Evolutionary conservation across 2,888 invertebrate species (phyloP).

Genomic region (Cataglyphis livida): DNA sequence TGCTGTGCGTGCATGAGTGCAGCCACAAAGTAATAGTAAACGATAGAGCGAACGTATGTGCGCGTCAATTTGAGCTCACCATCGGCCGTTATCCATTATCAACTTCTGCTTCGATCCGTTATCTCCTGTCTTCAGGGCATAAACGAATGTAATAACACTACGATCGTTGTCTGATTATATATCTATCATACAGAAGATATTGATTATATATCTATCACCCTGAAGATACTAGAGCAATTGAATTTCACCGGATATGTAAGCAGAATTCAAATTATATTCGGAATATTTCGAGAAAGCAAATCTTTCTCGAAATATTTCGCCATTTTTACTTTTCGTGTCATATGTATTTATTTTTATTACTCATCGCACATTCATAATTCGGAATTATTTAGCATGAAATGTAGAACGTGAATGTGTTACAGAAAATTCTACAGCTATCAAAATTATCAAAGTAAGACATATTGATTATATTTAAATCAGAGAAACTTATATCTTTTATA

Average conservation of each 20-base stretch:
- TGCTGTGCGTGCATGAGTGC: constrained; percentile 6
- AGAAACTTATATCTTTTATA: constrained; percentile 19
- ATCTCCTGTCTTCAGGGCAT: constrained; percentile 31
- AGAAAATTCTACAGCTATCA: background rate
- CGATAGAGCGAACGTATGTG: constrained; percentile 40
- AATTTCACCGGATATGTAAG: constrained; percentile 42
- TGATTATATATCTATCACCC: constrained; percentile 15
- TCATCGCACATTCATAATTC: background rate
- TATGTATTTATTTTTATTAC: background rate
- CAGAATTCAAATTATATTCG: background rate
- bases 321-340: constrained; percentile 2
- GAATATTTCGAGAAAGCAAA: background rate
- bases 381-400: background rate
- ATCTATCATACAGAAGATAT: constrained; percentile 7
- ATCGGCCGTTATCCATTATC: constrained; percentile 43
- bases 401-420: background rate
- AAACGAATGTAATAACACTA: background rate
- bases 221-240: background rate
- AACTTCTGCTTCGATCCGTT: constrained; percentile 41
- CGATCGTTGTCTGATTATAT: constrained; percentile 36
- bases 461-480: background rate
- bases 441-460: constrained; percentile 16
- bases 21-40: constrained; percentile 11
- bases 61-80: constrained; percentile 13
- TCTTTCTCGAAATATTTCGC: background rate